Evolutionary conservation across 2,888 invertebrate species (phyloP), one percentile per base, ranked within the genome.

Genomic region (Isotomurus palustris): DNA sequence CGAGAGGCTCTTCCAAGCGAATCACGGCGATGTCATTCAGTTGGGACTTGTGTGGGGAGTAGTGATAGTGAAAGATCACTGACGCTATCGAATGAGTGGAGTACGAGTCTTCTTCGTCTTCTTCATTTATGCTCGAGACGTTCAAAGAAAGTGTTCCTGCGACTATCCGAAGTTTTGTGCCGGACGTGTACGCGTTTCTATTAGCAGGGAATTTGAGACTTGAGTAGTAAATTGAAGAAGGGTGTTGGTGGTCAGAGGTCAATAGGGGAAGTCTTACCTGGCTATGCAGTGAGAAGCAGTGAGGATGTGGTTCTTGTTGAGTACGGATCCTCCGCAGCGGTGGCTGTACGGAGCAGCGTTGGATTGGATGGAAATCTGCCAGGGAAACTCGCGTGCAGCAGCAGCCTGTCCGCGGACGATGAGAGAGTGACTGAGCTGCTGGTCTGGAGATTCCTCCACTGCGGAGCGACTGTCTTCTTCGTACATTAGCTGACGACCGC

Each of bases 221-320:
- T n/a, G n/a, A n/a, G n/a, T n/a, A n/a, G 25, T 19, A 8, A 40
- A 8, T 19, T 40, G 22, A 22, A 4, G 22, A 10, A 44, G 22
- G 3, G 4, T 44, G 22, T 44, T 22, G 22, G 22, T n/a, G 41
- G 6, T 40, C 6, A 40, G n/a, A n/a, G n/a, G n/a, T n/a, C n/a
- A n/a, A n/a, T n/a, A n/a, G n/a, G n/a, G n/a, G n/a, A n/a, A n/a
- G n/a, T 38, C 28, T 1, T 43, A 68, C 64, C 64, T 50, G 36
- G 53, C 53, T 12, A 69, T 48, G 35, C 69, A 69, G 52, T 69
- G 69, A 2, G 69, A 65, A 8, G 69, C 69, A 3, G 67, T 64
- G 1, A 69, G 53, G 8, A 69, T 52, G 28, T 47, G 40, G 28
- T 50, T 59, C 45, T 64, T 49, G 53, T 64, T 62, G 2, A 69